Base-by-base conservation (phyloP, 2,113 vertebrate genomes). In the Pagrus major region DNA sequence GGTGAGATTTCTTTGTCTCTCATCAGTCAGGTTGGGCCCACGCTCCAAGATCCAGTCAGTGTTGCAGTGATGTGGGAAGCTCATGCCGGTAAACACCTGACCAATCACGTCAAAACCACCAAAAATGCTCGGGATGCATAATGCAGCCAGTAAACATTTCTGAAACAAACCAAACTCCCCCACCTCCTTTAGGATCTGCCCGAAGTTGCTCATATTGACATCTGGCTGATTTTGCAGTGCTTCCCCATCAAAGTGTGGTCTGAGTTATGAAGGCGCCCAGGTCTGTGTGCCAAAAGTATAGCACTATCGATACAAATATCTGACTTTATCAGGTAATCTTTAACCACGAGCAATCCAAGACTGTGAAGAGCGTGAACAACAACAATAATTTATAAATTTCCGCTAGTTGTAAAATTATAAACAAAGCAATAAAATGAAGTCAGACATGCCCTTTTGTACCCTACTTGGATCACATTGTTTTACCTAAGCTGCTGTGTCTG, bases 91-190 rank as follows among this genome's bases (percentile, higher is more conserved):
- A 49, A 97, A 98, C 6, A 97, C 89, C 33, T 98, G 96, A 3
- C 85, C 51, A 2, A 97, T 96, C 63, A 96, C 78, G 54, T 95
- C 95, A 8, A 96, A 97, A 4, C 93, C 71, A 0, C 71, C 29
- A 87, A 92, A 85, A 88, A 93, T 27, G 76, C 12, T 44, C 87
- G 94, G 92, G 25, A 96, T 6, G 37, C 92, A 81, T 9, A 96
- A 71, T 2, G 93, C 59, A 31, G 94, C 42, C 35, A 96, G 56
- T 72, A 97, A 66, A n/a, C 84, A 66, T 55, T 94, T 90, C 89
- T 98, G 97, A 75, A 97, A 97, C 0, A 71, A 74, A 20, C 97
- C 96, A 29, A 97, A 98, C 64, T 94, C 95, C 0, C 95, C 96
- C 0, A 95, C 77, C 15, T 92, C 93, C 31, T 91, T 90, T 27